Conservation (phyloP, 2,888 invertebrate genomes). For the Sicus ferrugineus region DNA sequence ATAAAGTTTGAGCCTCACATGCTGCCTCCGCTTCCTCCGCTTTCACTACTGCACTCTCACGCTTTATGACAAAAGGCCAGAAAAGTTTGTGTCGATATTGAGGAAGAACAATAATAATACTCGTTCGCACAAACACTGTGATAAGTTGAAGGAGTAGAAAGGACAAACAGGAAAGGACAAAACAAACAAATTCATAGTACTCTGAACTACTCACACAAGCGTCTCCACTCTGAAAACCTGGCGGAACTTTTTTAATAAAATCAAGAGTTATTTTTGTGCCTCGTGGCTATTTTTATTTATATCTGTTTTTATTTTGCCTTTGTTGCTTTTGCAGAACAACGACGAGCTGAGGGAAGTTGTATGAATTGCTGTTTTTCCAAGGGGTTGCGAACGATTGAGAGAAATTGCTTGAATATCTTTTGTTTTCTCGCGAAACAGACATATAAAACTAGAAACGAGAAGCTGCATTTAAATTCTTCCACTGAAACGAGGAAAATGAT, state of each 20-base stretch:
- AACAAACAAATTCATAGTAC: not conserved
- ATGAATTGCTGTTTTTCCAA: no score
- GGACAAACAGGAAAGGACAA: not conserved
- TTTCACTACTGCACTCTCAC: not conserved
- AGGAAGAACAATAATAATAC: not conserved
- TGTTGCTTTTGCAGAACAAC: conserved; percentile 4
- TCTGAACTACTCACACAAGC: conserved; percentile 8
- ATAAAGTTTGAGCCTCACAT: not conserved
- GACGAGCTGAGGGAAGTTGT: not conserved
- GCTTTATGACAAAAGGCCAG: not conserved
- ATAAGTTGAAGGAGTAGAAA: conserved; percentile 1
- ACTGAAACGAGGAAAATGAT: no score
- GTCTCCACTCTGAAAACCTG: not conserved
- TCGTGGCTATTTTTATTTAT: conserved; percentile 7
- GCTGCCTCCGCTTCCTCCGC: not conserved
- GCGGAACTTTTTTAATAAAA: conserved; percentile 21
- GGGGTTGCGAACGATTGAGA: not conserved
- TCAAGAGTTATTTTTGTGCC: conserved; percentile 6
- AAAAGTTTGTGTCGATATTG: not conserved
- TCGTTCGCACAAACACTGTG: not conserved
- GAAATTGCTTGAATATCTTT: no score
- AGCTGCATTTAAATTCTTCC: no score
- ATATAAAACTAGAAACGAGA: no score
- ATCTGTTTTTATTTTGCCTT: not conserved
- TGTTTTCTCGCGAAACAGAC: no score